Evolutionary conservation across 2,888 invertebrate species (phyloP).

Genomic region (Chironomus riparius): DNA sequence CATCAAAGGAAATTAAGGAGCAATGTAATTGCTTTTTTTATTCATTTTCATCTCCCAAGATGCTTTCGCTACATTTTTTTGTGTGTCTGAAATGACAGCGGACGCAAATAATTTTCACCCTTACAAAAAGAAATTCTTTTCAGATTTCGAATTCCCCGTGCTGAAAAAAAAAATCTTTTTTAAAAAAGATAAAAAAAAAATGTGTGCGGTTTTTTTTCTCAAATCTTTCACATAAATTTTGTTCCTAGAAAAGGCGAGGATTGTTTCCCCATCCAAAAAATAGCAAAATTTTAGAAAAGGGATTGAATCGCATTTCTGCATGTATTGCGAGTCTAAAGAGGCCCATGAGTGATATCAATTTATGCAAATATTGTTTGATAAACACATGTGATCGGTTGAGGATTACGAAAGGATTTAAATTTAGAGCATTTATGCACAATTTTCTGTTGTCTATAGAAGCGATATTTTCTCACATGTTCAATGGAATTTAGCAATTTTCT

Average conservation of each 20-base stretch:
- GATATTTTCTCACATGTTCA: neutral
- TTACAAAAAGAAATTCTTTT: neutral
- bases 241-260: neutral
- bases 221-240: constrained; percentile 22
- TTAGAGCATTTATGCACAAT: constrained; percentile 4
- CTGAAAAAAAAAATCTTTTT: constrained; percentile 11
- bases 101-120: constrained; percentile 7
- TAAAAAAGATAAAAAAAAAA: constrained; percentile 10
- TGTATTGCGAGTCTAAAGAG: neutral
- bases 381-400: constrained; percentile 17
- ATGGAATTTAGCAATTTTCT: no score
- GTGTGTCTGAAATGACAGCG: neutral
- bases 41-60: neutral
- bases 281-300: neutral
- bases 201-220: constrained; percentile 1
- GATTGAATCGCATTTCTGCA: neutral
- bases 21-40: constrained; percentile 13
- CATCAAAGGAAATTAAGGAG: constrained; percentile 25
- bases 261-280: neutral
- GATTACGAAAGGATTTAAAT: neutral
- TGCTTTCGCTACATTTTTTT: neutral
- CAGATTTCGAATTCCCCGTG: neutral
- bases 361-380: constrained; percentile 25
- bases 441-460: neutral
- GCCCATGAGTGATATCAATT: constrained; percentile 5